Evolutionary conservation across 35 echinoderm and acorn worm species (phyloP).

Genomic region (Stichopus chloronotus): DNA sequence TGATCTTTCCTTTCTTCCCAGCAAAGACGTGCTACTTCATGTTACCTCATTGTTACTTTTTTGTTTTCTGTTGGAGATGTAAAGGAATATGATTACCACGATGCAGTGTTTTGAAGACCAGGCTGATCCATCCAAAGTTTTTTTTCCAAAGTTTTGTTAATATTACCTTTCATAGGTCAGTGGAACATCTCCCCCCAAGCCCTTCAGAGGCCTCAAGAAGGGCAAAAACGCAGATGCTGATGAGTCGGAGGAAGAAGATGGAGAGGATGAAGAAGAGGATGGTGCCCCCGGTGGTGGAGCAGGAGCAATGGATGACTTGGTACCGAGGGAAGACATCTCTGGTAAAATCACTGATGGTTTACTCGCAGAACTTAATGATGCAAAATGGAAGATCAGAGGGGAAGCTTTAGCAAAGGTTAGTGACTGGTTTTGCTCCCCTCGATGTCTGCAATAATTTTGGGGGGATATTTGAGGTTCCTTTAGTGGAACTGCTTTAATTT

Average conservation of each 20-base stretch:
- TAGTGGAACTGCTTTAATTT: not conserved
- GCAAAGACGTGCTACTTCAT: no score
- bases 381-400: slow-evolving; percentile 98
- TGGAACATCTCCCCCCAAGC: slow-evolving; percentile 72
- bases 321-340: slow-evolving; percentile 83
- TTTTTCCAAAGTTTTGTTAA: no score
- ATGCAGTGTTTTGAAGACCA: no score
- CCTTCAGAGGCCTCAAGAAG: slow-evolving; percentile 81
- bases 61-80: no score
- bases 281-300: slow-evolving; percentile 58
- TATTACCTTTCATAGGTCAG: slow-evolving; percentile 58
- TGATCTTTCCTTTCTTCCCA: no score
- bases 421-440: not conserved
- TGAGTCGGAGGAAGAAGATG: slow-evolving; percentile 75
- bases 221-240: slow-evolving; percentile 31
- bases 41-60: no score
- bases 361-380: slow-evolving; percentile 79
- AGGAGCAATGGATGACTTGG: slow-evolving; percentile 74
- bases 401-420: slow-evolving; percentile 89
- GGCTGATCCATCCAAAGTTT: no score
- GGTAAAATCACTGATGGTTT: slow-evolving; percentile 80
- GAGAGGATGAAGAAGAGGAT: slow-evolving; percentile 66
- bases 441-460: not conserved
- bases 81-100: no score
- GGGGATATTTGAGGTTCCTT: not conserved